These are phyloP conservation scores for Eulithis testata DNA, from an alignment of 2,888 invertebrate genomes.

Conservation along the genomic window DNA sequence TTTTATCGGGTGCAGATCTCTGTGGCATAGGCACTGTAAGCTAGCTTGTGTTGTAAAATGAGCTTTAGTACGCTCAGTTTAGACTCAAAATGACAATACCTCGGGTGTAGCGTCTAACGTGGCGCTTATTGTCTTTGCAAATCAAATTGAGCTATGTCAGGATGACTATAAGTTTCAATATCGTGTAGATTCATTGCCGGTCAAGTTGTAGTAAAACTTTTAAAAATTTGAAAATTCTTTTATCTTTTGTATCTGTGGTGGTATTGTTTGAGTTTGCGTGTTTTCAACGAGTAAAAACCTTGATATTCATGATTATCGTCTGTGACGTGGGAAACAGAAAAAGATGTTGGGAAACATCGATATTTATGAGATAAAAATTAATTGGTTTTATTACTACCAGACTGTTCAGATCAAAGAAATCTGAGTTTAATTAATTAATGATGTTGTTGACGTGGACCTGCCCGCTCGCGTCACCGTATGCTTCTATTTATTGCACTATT, in stretches of 20 bases:
- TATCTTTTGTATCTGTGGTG: too few relatives aligned
- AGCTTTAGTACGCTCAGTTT: background rate
- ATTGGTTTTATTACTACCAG: constrained; percentile 20
- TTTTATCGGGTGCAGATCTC: background rate
- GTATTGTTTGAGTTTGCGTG: too few relatives aligned
- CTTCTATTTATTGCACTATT: constrained; percentile 20
- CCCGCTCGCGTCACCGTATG: constrained; percentile 4
- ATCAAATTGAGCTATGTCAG: too few relatives aligned
- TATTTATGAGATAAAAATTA: constrained; percentile 19
- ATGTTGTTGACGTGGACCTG: constrained; percentile 11
- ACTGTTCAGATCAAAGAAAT: constrained; percentile 25
- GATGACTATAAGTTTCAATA: too few relatives aligned
- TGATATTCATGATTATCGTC: background rate
- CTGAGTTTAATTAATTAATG: constrained; percentile 22
- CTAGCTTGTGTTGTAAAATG: background rate
- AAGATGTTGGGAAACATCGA: constrained; percentile 7
- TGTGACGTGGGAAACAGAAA: background rate
- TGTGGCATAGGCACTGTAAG: background rate
- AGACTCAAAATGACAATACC: background rate
- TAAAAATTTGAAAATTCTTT: too few relatives aligned
- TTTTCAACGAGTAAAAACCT: background rate
- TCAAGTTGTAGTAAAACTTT: too few relatives aligned
- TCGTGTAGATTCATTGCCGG: too few relatives aligned
- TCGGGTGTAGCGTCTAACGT: too few relatives aligned
- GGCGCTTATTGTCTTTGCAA: background rate